phyloP scores from a whole-genome alignment of 2,888 invertebrate species.

The Heliconius cydno region DNA sequence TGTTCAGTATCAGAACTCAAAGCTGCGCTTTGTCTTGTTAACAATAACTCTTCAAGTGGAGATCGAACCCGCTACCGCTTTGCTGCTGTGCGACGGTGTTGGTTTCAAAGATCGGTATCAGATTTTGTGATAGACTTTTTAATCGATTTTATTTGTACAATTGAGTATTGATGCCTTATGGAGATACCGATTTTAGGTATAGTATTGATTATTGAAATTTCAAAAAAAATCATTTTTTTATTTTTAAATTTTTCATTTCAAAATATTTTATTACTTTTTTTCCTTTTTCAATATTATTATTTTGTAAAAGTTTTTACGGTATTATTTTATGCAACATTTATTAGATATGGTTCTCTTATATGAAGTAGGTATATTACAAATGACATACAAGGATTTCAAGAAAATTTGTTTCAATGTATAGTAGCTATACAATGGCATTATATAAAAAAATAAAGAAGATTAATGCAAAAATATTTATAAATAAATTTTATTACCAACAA shows the following conservation, averaged over 20 bases:
- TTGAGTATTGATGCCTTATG: background rate
- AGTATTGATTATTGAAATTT: too few relatives aligned
- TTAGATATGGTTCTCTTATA: background rate
- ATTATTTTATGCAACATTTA: background rate
- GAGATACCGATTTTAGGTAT: background rate
- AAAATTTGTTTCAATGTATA: background rate
- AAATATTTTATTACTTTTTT: background rate
- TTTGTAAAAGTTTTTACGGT: background rate
- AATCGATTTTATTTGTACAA: background rate
- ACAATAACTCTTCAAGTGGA: too few relatives aligned
- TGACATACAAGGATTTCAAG: background rate
- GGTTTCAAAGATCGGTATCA: too few relatives aligned
- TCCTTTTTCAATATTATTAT: background rate
- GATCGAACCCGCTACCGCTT: too few relatives aligned
- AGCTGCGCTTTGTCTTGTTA: too few relatives aligned
- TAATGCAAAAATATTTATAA: background rate
- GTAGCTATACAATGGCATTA: background rate
- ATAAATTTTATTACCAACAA: background rate
- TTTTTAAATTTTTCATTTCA: too few relatives aligned
- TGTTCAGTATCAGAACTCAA: background rate
- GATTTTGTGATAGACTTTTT: too few relatives aligned
- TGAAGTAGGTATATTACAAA: background rate
- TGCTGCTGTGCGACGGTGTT: too few relatives aligned
- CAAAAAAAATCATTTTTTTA: too few relatives aligned
- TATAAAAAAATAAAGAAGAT: constrained; percentile 2